Conservation (phyloP, 2,888 invertebrate genomes). For the Archaeoteleia sp. region DNA sequence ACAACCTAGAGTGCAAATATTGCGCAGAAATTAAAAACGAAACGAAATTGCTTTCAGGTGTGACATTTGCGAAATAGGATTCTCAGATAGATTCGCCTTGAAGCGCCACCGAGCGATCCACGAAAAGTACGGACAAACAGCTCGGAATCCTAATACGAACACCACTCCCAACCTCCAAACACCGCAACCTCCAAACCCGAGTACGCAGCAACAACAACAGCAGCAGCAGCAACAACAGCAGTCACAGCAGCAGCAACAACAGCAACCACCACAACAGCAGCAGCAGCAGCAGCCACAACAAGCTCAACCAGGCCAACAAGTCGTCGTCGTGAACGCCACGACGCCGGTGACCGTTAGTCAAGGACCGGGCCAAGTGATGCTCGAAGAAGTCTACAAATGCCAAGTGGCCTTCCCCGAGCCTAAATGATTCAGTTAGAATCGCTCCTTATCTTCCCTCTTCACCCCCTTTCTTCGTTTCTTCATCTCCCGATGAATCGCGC, state of each 20-base stretch:
- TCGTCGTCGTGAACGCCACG: slow-evolving; percentile 72
- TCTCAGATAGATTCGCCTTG: slow-evolving; percentile 90
- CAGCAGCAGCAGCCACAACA: slow-evolving; percentile 63
- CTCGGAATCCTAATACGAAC: slow-evolving; percentile 75
- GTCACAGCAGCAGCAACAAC: slow-evolving; percentile 65
- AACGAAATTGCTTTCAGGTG: slow-evolving; percentile 82
- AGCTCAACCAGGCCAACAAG: slow-evolving; percentile 67
- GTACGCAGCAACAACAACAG: slow-evolving; percentile 75
- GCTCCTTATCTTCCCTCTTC: slow-evolving; percentile 25
- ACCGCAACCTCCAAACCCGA: no score
- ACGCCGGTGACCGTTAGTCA: slow-evolving; percentile 73
- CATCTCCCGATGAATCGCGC: background rate
- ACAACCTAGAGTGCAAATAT: no score
- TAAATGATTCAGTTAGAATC: slow-evolving; percentile 71
- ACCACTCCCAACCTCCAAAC: slow-evolving; percentile 76
- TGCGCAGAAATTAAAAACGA: no score
- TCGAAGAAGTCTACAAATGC: slow-evolving; percentile 74
- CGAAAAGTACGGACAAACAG: slow-evolving; percentile 85
- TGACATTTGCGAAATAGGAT: slow-evolving; percentile 90
- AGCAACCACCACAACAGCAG: slow-evolving; percentile 64
- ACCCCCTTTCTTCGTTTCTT: background rate
- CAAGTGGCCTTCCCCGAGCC: slow-evolving; percentile 74
- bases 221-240: slow-evolving; percentile 74
- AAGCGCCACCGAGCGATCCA: slow-evolving; percentile 91
- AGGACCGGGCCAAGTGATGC: slow-evolving; percentile 73